Percentiles rank a stretch among this genome's conserved stretches.
Evolutionary conservation across 1,140 invertebrate species (phyloP).

Genomic region (Leptinotarsa lineolata): DNA sequence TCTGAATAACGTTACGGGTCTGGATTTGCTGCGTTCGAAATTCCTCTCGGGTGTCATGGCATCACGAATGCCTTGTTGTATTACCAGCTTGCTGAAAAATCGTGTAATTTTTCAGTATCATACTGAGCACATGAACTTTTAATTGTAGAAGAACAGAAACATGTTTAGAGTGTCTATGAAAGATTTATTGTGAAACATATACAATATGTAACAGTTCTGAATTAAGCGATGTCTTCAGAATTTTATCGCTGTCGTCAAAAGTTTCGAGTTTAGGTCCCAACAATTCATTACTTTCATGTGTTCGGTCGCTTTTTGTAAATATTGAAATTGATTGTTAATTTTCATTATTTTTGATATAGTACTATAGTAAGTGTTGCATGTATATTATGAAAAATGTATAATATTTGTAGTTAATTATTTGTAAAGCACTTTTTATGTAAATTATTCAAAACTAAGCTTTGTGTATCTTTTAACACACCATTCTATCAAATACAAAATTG

Average conservation of each 20-base stretch:
- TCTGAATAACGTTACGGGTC: slow-evolving; percentile 27
- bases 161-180: too few species aligned
- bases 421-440: slow-evolving; percentile 41
- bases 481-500: slow-evolving; percentile 30
- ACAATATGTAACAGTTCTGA: too few species aligned
- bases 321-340: slow-evolving; percentile 25
- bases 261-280: too few species aligned
- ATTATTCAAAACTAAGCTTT: slow-evolving; percentile 36
- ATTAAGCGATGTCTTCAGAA: too few species aligned
- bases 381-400: slow-evolving; percentile 40
- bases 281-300: not conserved
- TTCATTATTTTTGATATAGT: slow-evolving; percentile 21
- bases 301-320: slow-evolving; percentile 7
- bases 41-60: slow-evolving; percentile 2
- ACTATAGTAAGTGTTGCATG: slow-evolving; percentile 32
- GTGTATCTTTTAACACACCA: slow-evolving; percentile 38
- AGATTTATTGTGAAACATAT: too few species aligned
- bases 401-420: slow-evolving; percentile 34
- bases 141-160: not conserved
- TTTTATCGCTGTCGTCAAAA: too few species aligned
- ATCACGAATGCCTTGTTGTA: not conserved
- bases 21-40: slow-evolving; percentile 33
- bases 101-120: not conserved
- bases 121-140: not conserved
- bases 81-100: slow-evolving; percentile 3